Percentiles rank a stretch among this genome's conserved stretches.
Evolutionary conservation across 1,140 invertebrate species (phyloP).

Genomic region (Drosophila insularis): DNA sequence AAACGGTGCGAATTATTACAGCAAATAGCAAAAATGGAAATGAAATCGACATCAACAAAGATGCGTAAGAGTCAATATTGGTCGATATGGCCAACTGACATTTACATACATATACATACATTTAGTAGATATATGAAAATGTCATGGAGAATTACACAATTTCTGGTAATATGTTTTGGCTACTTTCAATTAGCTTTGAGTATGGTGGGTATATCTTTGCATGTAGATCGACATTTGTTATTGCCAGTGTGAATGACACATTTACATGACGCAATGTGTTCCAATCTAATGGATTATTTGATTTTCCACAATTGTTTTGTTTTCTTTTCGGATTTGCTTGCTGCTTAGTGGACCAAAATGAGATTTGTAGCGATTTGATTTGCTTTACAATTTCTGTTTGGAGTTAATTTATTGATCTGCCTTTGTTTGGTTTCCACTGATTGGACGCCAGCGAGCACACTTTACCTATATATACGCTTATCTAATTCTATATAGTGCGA

Average conservation of each 20-base stretch:
- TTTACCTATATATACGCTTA: constrained; percentile 60
- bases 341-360: constrained; percentile 34
- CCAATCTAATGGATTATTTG: constrained; percentile 29
- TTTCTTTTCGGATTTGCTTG: constrained; percentile 25
- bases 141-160: constrained; percentile 29
- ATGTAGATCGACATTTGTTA: neutral
- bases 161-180: constrained; percentile 9
- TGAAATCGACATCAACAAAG: constrained; percentile 11
- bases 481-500: constrained; percentile 45
- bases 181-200: neutral
- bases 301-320: constrained; percentile 31
- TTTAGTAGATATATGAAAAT: constrained; percentile 3
- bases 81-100: constrained; percentile 39
- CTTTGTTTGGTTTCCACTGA: constrained; percentile 49
- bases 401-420: constrained; percentile 29
- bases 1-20: constrained; percentile 50
- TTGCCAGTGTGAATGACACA: constrained; percentile 54
- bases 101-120: neutral
- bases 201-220: neutral
- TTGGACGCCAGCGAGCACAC: constrained; percentile 33
- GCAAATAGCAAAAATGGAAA: constrained; percentile 45
- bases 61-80: constrained; percentile 63
- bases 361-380: constrained; percentile 23
- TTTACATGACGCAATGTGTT: constrained; percentile 62
- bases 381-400: constrained; percentile 28